Evolutionary conservation across 2,113 vertebrate genomes (phyloP).

Genomic region (Morphnarchus princeps): DNA sequence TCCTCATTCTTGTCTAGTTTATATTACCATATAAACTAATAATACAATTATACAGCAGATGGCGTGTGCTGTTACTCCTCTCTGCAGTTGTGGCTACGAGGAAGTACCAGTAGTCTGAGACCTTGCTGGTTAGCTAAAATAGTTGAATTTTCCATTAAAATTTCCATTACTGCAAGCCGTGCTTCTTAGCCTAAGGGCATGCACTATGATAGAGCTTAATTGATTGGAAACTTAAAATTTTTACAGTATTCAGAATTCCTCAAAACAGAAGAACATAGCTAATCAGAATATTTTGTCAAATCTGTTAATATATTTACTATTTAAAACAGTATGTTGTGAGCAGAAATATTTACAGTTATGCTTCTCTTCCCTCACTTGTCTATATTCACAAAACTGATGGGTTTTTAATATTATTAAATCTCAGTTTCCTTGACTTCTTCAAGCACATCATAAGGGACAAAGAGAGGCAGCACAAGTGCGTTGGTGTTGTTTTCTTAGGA

Average conservation of each 20-base stretch:
- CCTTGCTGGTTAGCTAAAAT: not conserved
- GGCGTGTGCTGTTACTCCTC: not conserved
- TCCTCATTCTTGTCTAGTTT: not conserved
- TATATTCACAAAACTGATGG: not conserved
- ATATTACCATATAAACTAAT: not conserved
- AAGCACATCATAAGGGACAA: not conserved
- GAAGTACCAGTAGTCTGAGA: not conserved
- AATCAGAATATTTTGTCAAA: not conserved
- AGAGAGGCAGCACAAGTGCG: not conserved
- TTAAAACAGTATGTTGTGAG: not conserved
- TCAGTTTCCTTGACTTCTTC: not conserved
- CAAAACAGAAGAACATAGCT: not conserved
- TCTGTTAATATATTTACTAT: not conserved
- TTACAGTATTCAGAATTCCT: not conserved
- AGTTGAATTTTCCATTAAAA: not conserved
- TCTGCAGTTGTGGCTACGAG: not conserved
- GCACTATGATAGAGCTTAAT: not conserved
- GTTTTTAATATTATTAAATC: not conserved
- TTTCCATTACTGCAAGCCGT: not conserved
- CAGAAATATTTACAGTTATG: not conserved
- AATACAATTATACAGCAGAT: not conserved
- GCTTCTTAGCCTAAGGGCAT: not conserved
- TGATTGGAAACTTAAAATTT: not conserved
- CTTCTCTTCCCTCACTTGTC: not conserved
- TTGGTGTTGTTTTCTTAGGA: not conserved